Evolutionary conservation across 2,888 invertebrate genomes (phyloP), one percentile per base, ranked within the genome.

Genomic region (Iphiclides podalirius): DNA sequence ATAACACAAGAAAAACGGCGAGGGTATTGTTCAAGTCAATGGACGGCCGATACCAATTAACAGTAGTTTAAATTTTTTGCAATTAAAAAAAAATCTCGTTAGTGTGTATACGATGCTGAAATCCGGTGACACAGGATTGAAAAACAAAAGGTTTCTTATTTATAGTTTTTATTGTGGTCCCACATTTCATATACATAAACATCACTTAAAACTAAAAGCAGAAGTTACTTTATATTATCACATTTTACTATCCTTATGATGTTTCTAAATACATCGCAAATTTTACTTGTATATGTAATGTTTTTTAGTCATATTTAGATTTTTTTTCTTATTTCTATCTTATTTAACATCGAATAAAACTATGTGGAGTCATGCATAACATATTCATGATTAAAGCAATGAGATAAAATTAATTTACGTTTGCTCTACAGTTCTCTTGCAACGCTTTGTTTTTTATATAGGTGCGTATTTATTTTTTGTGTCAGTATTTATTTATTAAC

Each of bases 141-240:
- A 28, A 42, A 50, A 28, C 39, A 17, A 12, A 7, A 12, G 13
- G n/a, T 4, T 14, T 13, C 34, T 43, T 28, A 6, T 26, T 26
- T 26, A 39, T 38, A 33, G n/a, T 39, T 34, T 44, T 50, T 50
- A 50, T 50, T 43, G 44, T 50, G 49, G 49, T 50, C 49, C 49
- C n/a, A n/a, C 49, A 44, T 40, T 34, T 15, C 15, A 49, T 44
- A 43, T 4, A 50, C 34, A n/a, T n/a, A 34, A n/a, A 26, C 16
- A 50, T 44, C 13, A 44, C 37, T 48, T 44, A 44, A 35, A 23
- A 34, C 28, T 35, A 34, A 1, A 15, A 39, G 4, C 23, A 39
- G 13, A 20, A 33, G 16, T 11, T 44, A 15, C 16, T 13, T 16
- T 33, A 42, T 33, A 38, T 45, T 49, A 49, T 50, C 44, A 44